Evolutionary conservation across 1,140 invertebrate species (phyloP).

Genomic region (Zaprionus kolodkinae): DNA sequence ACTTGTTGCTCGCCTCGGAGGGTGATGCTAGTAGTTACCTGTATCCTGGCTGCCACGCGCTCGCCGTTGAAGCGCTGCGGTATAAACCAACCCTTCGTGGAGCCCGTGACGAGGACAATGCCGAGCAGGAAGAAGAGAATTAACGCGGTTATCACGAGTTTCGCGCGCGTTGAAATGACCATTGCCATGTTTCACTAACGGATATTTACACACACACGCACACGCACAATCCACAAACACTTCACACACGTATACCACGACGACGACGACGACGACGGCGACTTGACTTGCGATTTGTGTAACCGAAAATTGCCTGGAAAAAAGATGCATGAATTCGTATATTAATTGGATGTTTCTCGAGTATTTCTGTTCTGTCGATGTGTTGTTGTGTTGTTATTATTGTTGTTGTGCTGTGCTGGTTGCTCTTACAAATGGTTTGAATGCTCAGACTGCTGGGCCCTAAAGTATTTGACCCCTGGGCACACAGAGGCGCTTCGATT

Average conservation of each 20-base stretch:
- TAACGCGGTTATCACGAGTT: constrained; percentile 85
- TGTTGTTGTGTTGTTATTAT: no score
- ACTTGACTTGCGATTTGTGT: constrained; percentile 20
- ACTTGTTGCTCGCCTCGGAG: constrained; percentile 45
- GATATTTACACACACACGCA: constrained; percentile 28
- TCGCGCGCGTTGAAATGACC: constrained; percentile 86
- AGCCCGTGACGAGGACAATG: constrained; percentile 85
- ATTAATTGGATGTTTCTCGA: constrained; percentile 44
- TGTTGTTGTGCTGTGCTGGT: background rate
- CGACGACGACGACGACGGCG: constrained; percentile 6
- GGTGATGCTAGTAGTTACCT: constrained; percentile 68
- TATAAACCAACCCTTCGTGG: constrained; percentile 85
- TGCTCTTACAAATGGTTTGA: constrained; percentile 67
- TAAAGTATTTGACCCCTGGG: constrained; percentile 59
- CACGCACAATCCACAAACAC: constrained; percentile 18
- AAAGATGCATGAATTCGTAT: constrained; percentile 50
- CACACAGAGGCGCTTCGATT: constrained; percentile 26
- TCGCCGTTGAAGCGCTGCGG: constrained; percentile 83
- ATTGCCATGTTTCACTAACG: constrained; percentile 85
- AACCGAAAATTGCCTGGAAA: constrained; percentile 64
- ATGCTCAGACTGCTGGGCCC: constrained; percentile 23
- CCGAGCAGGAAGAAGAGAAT: constrained; percentile 85
- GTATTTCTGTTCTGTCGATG: constrained; percentile 14
- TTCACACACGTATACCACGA: constrained; percentile 4
- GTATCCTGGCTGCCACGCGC: constrained; percentile 84